Evolutionary conservation across 2,797 vertebrate species (phyloP).

Genomic region (Chiroxiphia lanceolata): DNA sequence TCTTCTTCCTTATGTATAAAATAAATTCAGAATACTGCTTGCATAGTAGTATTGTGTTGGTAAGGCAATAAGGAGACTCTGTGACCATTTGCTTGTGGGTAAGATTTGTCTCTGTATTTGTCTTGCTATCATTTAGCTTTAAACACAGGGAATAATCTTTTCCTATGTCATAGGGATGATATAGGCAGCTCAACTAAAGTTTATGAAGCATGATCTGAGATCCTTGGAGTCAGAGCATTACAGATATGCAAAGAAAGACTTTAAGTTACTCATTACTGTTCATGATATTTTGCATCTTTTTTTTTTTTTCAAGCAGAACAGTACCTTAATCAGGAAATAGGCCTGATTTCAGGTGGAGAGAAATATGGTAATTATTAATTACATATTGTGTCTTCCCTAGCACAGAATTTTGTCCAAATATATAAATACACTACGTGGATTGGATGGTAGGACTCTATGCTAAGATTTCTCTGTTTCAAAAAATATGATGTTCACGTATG

Average conservation of each 20-base stretch:
- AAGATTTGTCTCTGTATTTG: constrained; percentile 18
- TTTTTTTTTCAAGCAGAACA: not conserved
- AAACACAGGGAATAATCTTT: constrained; percentile 39
- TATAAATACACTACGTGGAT: not conserved
- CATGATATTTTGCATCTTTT: not conserved
- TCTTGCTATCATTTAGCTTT: not conserved
- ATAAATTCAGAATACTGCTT: not conserved
- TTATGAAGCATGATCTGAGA: constrained; percentile 31
- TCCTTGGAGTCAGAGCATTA: not conserved
- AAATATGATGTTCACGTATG: not conserved
- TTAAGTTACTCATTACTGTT: not conserved
- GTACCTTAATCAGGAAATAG: not conserved
- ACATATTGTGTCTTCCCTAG: not conserved
- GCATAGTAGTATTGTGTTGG: not conserved
- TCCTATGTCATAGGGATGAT: not conserved
- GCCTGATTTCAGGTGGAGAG: not conserved
- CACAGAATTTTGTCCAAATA: not conserved
- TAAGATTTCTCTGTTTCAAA: not conserved
- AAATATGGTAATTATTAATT: not conserved
- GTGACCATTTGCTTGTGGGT: not conserved
- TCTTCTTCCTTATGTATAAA: not conserved
- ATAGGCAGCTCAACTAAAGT: constrained; percentile 44
- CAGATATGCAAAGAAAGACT: constrained; percentile 17
- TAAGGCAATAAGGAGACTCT: not conserved
- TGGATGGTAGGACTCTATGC: not conserved